A percentile compares a stretch with the other conserved stretches of the same genome.
These are phyloP conservation scores for Lerista edwardsae DNA, from an alignment of 2,797 vertebrate genomes.

Conservation along the genomic window DNA sequence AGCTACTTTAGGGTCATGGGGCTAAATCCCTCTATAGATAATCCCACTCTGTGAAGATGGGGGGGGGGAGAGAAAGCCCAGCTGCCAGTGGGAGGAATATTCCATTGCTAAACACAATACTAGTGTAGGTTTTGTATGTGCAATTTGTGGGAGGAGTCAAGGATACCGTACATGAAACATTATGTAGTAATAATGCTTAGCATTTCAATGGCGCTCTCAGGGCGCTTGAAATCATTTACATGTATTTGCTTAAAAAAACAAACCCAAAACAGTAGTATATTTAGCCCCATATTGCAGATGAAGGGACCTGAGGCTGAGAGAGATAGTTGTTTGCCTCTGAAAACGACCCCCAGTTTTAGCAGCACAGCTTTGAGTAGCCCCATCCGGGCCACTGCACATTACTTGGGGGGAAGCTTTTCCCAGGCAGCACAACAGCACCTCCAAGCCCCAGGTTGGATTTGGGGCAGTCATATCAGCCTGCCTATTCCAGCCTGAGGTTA, in stretches of 20 bases:
- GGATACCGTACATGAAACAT: neutral
- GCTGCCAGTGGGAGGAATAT: neutral
- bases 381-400: too few relatives aligned
- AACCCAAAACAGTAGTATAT: too few relatives aligned
- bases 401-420: too few relatives aligned
- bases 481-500: too few relatives aligned
- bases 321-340: neutral
- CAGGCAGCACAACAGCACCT: too few relatives aligned
- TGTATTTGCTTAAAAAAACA: too few relatives aligned
- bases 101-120: neutral
- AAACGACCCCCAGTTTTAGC: too few relatives aligned
- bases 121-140: neutral
- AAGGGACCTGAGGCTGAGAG: neutral
- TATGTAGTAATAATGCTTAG: too few relatives aligned
- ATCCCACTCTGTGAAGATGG: neutral
- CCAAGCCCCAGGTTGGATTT: too few relatives aligned
- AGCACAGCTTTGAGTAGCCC: too few relatives aligned
- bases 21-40: conserved; percentile 20
- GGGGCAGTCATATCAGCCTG: too few relatives aligned
- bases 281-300: neutral
- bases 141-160: neutral
- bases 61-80: neutral
- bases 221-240: neutral
- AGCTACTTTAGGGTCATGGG: conserved; percentile 34
- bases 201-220: neutral